Percentiles rank a stretch among this genome's conserved stretches.
phyloP scores from a whole-genome alignment of 2,113 vertebrate species.

The Melanostigma gelatinosum region DNA sequence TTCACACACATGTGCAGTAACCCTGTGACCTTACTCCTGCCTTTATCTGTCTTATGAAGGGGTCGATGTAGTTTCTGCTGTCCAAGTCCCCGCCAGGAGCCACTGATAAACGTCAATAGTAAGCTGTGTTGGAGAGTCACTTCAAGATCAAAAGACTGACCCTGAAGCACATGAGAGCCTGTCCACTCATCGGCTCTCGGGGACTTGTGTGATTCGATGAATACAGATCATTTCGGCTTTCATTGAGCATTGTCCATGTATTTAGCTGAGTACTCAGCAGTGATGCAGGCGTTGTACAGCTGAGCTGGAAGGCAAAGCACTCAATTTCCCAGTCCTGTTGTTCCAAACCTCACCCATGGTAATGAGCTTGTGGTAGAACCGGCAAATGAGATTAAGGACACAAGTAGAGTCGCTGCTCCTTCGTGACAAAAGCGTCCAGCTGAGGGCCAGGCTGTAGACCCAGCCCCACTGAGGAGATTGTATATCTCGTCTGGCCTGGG shows the following conservation, averaged over 20 bases:
- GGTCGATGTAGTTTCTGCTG: slow-evolving; percentile 35
- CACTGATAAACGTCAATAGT: slow-evolving; percentile 49
- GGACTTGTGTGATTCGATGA: slow-evolving; percentile 29
- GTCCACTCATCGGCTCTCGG: neutral
- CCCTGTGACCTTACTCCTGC: slow-evolving; percentile 9
- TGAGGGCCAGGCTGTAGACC: neutral
- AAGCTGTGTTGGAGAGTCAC: slow-evolving; percentile 32
- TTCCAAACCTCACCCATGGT: neutral
- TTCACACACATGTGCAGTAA: slow-evolving; percentile 11
- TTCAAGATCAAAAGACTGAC: slow-evolving; percentile 58
- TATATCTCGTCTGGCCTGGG: neutral
- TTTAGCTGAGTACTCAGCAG: neutral
- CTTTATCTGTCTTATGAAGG: slow-evolving; percentile 33
- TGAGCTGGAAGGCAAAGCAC: neutral
- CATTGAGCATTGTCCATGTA: slow-evolving; percentile 7
- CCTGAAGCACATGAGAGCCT: slow-evolving; percentile 34
- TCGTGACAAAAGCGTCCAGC: neutral
- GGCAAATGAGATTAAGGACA: neutral
- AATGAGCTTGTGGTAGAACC: neutral
- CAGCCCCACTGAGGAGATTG: neutral
- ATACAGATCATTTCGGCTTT: slow-evolving; percentile 42
- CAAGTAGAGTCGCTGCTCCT: neutral
- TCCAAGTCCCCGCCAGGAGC: slow-evolving; percentile 25
- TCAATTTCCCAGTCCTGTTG: neutral
- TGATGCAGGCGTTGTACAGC: neutral